Evolutionary conservation across 2,797 vertebrate species (phyloP), one percentile per base, ranked within the genome.

Genomic region (Potorous gilbertii): DNA sequence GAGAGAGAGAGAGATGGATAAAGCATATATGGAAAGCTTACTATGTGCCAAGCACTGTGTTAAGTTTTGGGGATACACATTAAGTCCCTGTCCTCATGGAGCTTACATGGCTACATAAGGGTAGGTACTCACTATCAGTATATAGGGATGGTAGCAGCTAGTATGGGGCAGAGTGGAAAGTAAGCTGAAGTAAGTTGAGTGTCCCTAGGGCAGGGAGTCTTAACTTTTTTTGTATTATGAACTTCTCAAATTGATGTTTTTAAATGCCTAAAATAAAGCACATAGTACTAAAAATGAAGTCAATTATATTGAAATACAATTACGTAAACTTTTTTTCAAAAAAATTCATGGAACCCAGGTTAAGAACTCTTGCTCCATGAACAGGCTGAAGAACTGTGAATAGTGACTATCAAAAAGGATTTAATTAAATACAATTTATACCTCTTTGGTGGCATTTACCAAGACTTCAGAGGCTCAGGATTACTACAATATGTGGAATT

Each of bases 341-440:
- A 52, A 3, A 74, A 81, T 46, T 46, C 40, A 27, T 1, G 8
- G 21, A 46, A 87, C 74, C 21, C n/a, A 87, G 40, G 40, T 46
- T 87, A 87, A 87, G 74, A 46, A 50, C 40, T 87, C 8, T 21
- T 46, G 9, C 40, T 27, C 74, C 8, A 40, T 62, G 18, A 56
- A 2, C 34, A n/a, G 24, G 74, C 66, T 94, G 52, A 91, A 94
- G 81, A 92, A 40, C 21, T 87, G 40, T 87, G 74, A 87, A 55
- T 66, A 54, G 29, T 74, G 31, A 11, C 74, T 91, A 87, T 93
- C 16, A 90, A 28, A 96, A 93, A 93, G 92, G 50, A 89, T 56
- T 94, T 95, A 92, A 92, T 93, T 74, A 96, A 74, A 57, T 24
- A 54, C 56, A 93, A 92, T 3, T 13, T 91, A 46, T 87, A 27